A percentile compares a stretch with the other conserved stretches of the same genome.
Conservation (phyloP, 2,113 vertebrate genomes). For the Actinemys pallida region DNA sequence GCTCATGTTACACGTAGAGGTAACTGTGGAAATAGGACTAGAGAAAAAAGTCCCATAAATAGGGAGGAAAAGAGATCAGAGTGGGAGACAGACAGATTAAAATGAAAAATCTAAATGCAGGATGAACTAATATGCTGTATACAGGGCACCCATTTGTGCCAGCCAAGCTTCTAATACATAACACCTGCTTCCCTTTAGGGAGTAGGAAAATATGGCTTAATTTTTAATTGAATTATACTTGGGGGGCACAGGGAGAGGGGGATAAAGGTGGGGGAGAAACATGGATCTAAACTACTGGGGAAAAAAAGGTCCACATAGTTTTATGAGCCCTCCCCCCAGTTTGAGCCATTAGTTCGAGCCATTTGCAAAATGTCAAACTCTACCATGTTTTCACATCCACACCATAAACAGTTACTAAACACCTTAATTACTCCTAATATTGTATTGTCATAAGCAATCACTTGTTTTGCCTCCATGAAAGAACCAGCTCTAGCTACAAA, state of each 20-base stretch:
- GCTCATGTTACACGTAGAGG: not conserved
- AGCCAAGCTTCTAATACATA: slow-evolving; percentile 50
- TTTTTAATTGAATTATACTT: slow-evolving; percentile 67
- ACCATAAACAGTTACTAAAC: slow-evolving; percentile 60
- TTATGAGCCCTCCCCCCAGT: not conserved
- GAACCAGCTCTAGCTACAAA: not conserved
- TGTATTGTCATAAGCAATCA: not conserved
- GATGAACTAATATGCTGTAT: slow-evolving; percentile 45
- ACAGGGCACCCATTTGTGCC: slow-evolving; percentile 34
- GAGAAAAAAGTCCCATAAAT: not conserved
- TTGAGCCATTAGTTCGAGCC: not conserved
- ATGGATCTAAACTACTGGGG: slow-evolving; percentile 20
- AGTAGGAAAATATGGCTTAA: slow-evolving; percentile 56
- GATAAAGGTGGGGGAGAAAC: slow-evolving; percentile 42
- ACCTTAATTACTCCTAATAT: slow-evolving; percentile 30
- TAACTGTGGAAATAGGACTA: not conserved
- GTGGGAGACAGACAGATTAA: not conserved
- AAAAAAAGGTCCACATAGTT: not conserved
- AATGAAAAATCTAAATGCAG: not conserved
- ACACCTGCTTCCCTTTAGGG: slow-evolving; percentile 55
- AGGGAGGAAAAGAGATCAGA: not conserved
- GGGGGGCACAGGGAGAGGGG: slow-evolving; percentile 30
- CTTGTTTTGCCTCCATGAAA: not conserved
- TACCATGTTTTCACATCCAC: slow-evolving; percentile 20
- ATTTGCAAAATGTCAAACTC: slow-evolving; percentile 36